Evolutionary conservation across 64 coral and sea anemone genomes (phyloP).

Genomic region (Montipora foliosa): DNA sequence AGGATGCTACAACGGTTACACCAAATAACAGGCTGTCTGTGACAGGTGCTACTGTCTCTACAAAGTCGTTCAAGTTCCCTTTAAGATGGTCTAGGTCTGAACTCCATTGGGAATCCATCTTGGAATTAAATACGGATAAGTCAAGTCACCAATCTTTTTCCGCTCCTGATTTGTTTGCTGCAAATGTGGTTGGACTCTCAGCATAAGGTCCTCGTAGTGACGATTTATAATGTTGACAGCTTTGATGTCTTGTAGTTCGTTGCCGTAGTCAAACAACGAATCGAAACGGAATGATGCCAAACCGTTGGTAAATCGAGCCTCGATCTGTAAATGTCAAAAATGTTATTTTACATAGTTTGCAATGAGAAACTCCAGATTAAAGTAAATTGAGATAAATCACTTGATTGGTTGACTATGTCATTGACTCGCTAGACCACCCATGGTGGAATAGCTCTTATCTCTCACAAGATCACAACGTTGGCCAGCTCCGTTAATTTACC

Average conservation of each 20-base stretch:
- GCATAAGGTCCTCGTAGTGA: constrained; percentile 14
- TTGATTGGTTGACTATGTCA: no score
- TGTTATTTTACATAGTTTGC: no score
- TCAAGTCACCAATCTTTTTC: constrained; percentile 46
- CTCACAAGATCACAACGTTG: no score
- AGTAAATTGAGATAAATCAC: no score
- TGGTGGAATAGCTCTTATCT: no score
- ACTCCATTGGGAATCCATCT: constrained; percentile 78
- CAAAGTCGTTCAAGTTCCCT: neutral
- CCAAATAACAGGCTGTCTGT: no score
- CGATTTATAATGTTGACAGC: constrained; percentile 34
- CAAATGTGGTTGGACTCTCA: constrained; percentile 26
- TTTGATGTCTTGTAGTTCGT: constrained; percentile 33
- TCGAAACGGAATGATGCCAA: constrained; percentile 68
- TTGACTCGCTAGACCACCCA: no score
- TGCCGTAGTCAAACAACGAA: constrained; percentile 72
- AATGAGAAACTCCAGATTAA: no score
- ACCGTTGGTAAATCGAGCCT: neutral
- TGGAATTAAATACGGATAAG: constrained; percentile 80
- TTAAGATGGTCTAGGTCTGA: constrained; percentile 33
- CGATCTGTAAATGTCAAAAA: constrained; percentile 20
- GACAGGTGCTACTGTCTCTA: no score
- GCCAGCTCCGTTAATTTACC: no score
- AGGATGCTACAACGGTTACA: no score
- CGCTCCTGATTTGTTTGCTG: constrained; percentile 15